Percentiles rank a stretch among this genome's conserved stretches.
Conservation (phyloP, 1,140 invertebrate genomes). For the Penaeus chinensis region DNA sequence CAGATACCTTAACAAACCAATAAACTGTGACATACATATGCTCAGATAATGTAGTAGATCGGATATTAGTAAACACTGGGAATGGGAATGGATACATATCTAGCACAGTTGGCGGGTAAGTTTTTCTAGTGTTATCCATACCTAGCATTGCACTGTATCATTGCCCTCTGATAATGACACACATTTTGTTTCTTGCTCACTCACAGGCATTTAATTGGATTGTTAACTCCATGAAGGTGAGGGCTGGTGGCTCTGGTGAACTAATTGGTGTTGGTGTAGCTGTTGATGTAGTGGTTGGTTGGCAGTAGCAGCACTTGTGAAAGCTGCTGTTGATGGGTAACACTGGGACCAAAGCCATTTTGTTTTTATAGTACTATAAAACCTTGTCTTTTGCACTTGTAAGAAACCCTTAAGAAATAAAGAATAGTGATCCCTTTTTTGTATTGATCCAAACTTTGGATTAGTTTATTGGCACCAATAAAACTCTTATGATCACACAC, state of each 20-base stretch:
- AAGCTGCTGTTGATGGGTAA: conserved; percentile 58
- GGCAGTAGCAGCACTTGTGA: conserved; percentile 60
- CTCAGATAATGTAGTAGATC: no score
- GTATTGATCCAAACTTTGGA: no score
- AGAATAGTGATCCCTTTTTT: no score
- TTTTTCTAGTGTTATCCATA: neutral
- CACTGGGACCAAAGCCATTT: neutral
- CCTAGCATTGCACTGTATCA: no score
- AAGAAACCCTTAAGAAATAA: no score
- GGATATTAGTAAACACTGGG: no score
- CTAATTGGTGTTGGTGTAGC: conserved; percentile 55
- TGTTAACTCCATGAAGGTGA: conserved; percentile 59
- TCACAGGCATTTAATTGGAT: conserved; percentile 61
- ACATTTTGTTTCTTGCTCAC: conserved; percentile 40
- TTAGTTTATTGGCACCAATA: no score
- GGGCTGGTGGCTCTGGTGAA: conserved; percentile 56
- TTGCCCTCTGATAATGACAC: conserved; percentile 32
- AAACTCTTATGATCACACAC: no score
- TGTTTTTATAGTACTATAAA: neutral
- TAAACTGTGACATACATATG: no score
- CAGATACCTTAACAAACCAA: neutral
- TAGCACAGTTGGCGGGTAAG: neutral
- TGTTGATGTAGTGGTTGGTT: conserved; percentile 55
- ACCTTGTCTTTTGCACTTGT: conserved; percentile 2
- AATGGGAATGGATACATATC: no score